phyloP scores from a whole-genome alignment of 2,113 vertebrate species.

The Phaethornis superciliosus region DNA sequence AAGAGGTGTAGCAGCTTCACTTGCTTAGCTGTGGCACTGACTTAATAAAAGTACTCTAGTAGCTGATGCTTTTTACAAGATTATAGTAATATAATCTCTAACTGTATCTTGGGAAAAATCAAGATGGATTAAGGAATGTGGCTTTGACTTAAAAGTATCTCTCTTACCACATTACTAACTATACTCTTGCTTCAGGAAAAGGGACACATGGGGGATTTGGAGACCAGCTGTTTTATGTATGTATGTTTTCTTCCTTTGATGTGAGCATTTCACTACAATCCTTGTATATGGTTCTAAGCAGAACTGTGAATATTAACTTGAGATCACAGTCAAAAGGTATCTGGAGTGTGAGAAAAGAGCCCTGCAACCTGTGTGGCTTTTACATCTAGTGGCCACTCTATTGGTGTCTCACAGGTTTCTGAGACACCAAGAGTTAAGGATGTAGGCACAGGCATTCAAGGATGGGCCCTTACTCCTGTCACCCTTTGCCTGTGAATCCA shows the following conservation, averaged over 20 bases:
- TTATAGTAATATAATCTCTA: not conserved
- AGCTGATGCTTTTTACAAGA: not conserved
- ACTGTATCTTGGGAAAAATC: not conserved
- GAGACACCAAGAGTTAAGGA: not conserved
- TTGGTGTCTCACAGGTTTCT: not conserved
- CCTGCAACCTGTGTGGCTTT: not conserved
- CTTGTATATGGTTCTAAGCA: not conserved
- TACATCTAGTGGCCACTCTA: not conserved
- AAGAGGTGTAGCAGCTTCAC: not conserved
- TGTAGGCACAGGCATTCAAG: accelerated
- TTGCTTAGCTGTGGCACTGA: not conserved
- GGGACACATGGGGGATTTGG: not conserved
- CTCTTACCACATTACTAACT: not conserved
- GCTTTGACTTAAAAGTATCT: not conserved
- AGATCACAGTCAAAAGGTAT: not conserved
- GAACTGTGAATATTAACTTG: not conserved
- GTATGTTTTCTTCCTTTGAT: not conserved
- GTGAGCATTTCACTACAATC: not conserved
- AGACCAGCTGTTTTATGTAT: not conserved
- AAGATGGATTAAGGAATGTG: not conserved
- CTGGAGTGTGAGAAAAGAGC: not conserved
- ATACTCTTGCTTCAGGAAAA: not conserved
- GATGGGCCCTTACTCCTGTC: not conserved
- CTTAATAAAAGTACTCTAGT: not conserved
- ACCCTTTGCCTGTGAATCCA: not conserved